Evolutionary conservation across 2,888 invertebrate species (phyloP), one percentile per base, ranked within the genome.

Genomic region (Ophion ellenae): DNA sequence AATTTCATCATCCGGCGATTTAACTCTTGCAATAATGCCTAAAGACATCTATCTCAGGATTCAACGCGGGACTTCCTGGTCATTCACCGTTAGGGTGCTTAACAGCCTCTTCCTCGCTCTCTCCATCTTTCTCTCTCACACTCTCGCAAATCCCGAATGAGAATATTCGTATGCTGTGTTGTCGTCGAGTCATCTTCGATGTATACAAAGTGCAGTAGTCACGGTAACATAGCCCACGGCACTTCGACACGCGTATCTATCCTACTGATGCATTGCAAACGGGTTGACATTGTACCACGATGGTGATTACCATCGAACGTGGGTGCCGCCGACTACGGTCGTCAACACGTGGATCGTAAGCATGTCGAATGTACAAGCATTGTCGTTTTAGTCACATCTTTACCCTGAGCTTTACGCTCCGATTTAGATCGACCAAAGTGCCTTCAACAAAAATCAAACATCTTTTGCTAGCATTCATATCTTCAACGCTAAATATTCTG

Each of bases 241-340:
- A 69, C 45, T 45, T 57, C 73, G 64, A 53, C 63, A 70, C 64
- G 36, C 63, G 17, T 80, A 79, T 79, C 78, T 69, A 69, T 83
- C 61, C 77, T 73, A 59, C 59, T 61, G 59, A 64, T 80, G 28
- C 53, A 59, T 70, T 57, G 40, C 53, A 53, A 70, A 28, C 59
- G 36, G 53, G 47, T 66, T 66, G 80, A 73, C 66, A 73, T 66
- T 66, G 73, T 59, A 28, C 24, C n/a, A 73, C 57, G 57, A 66
- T 73, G 73, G 66, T 59, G 66, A 80, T 73, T 73, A 79, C 36
- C 79, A 53, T 53, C 28, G 45, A 45, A 53, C 45, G 67, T 67
- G 36, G 67, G 66, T 36, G 61, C 47, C 45, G 47, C 61, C 45
- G 28, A 45, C 59, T 61, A n/a, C 24, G n/a, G 47, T 24, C 14